Conservation (phyloP, 2,888 invertebrate genomes). For the Melanotus villosus region DNA sequence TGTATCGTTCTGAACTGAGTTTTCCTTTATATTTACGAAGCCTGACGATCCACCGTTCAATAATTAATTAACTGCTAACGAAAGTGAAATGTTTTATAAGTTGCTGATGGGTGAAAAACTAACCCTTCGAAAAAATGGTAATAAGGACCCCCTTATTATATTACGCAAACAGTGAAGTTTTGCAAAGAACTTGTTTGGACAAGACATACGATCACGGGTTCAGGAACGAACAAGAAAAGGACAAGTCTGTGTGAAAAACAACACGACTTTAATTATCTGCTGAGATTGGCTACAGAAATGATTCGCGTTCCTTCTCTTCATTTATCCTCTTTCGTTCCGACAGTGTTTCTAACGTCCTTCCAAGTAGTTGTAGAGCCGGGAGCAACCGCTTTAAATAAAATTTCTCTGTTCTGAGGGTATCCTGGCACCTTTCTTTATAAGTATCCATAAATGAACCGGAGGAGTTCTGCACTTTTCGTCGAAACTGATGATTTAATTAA, state of each 20-base stretch:
- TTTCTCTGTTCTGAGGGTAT: neutral
- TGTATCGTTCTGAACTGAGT: too few species aligned
- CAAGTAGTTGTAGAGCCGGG: slow-evolving; percentile 6
- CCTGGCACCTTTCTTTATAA: slow-evolving; percentile 2
- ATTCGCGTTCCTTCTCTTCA: slow-evolving; percentile 27
- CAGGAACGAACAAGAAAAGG: slow-evolving; percentile 30
- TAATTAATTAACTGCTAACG: too few species aligned
- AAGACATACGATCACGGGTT: slow-evolving; percentile 24
- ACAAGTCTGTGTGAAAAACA: slow-evolving; percentile 32
- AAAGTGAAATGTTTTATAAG: too few species aligned
- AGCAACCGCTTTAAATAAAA: neutral
- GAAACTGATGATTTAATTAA: slow-evolving; percentile 29
- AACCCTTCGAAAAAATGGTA: neutral
- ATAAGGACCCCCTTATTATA: neutral
- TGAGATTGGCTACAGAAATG: slow-evolving; percentile 34
- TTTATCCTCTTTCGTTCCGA: neutral
- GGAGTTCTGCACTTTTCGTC: slow-evolving; percentile 14
- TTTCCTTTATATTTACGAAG: too few species aligned
- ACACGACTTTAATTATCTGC: slow-evolving; percentile 36
- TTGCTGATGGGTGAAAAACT: too few species aligned
- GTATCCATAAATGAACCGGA: neutral
- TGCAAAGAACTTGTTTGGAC: slow-evolving; percentile 23
- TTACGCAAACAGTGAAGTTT: slow-evolving; percentile 1
- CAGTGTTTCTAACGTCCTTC: slow-evolving; percentile 22
- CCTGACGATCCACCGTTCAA: too few species aligned